Percentiles rank a stretch among this genome's conserved stretches.
Evolutionary conservation across 2,113 vertebrate species (phyloP).

Genomic region (western clawed frog (Xenopus tropicalis)): UCB_Xtro_10.0 CM004447.2:94914501-94915000

Average conservation of each 20-base stretch:
- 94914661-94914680: not conserved
- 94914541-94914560: too few relatives aligned
- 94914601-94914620: too few relatives aligned
- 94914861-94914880: slow-evolving; percentile 64
- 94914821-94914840: slow-evolving; percentile 51
- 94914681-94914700: slow-evolving; percentile 51
- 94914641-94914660: too few relatives aligned
- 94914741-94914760: slow-evolving; percentile 60
- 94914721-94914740: slow-evolving; percentile 61
- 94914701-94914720: slow-evolving; percentile 58
- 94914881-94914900: not conserved
- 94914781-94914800: slow-evolving; percentile 51
- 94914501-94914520: too few relatives aligned
- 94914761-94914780: slow-evolving; percentile 48
- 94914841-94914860: slow-evolving; percentile 65
- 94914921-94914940: too few relatives aligned
- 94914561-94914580: too few relatives aligned
- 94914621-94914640: too few relatives aligned
- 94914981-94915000: too few relatives aligned
- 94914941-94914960: too few relatives aligned
- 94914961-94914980: too few relatives aligned
- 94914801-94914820: slow-evolving; percentile 58
- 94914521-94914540: too few relatives aligned
- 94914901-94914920: not conserved
- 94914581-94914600: too few relatives aligned